phyloP scores from a whole-genome alignment of 2,888 invertebrate species.

The Drosophila mimica region DNA sequence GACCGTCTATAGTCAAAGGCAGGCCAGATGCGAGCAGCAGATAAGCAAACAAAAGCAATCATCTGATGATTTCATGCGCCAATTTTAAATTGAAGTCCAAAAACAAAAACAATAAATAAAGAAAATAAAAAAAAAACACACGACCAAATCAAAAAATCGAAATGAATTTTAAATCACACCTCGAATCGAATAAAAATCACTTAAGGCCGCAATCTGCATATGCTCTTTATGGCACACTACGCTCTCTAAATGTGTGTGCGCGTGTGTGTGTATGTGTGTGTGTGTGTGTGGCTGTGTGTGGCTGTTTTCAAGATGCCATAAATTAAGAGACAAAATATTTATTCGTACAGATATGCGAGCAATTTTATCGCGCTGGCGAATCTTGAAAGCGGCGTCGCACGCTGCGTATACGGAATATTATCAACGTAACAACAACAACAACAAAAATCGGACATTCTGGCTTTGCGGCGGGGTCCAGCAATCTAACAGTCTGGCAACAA shows the following conservation, averaged over 20 bases:
- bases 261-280: neutral
- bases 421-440: conserved; percentile 34
- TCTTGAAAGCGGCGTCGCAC: conserved; percentile 54
- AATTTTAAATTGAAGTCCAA: conserved; percentile 42
- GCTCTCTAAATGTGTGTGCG: neutral
- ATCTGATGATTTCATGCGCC: conserved; percentile 67
- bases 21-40: conserved; percentile 34
- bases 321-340: conserved; percentile 51
- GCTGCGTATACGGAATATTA: conserved; percentile 72
- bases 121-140: conserved; percentile 24
- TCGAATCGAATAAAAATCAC: conserved; percentile 61
- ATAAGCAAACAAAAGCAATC: conserved; percentile 40
- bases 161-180: conserved; percentile 63
- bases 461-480: neutral
- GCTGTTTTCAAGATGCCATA: conserved; percentile 51
- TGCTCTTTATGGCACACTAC: conserved; percentile 32
- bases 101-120: neutral
- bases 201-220: conserved; percentile 58
- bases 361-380: conserved; percentile 55
- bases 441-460: neutral
- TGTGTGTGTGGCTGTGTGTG: neutral
- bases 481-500: conserved; percentile 6
- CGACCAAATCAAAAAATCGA: conserved; percentile 36
- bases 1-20: conserved; percentile 24
- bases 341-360: conserved; percentile 49